These are phyloP conservation scores for Spongilla lacustris DNA, from an alignment of 37 sponge, comb jelly and placozoan genomes.

Conservation along the genomic window DNA sequence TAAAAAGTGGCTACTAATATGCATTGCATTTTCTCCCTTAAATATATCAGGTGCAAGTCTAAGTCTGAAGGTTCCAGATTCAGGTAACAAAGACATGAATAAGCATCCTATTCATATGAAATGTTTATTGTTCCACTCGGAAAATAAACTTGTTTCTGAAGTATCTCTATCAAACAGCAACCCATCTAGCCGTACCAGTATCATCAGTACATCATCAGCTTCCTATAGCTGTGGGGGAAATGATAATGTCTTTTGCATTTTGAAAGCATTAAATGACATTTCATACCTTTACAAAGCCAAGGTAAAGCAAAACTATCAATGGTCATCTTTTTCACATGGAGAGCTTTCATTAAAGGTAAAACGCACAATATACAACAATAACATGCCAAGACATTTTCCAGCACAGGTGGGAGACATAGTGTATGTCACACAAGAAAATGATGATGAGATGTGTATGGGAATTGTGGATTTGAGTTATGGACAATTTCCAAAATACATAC, in stretches of 20 bases:
- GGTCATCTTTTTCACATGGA: background rate
- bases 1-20: no score
- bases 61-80: no score
- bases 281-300: constrained; percentile 3
- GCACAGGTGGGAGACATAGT: constrained; percentile 36
- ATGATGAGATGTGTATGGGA: constrained; percentile 26
- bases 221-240: background rate
- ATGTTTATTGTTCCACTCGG: no score
- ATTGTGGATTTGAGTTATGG: constrained; percentile 9
- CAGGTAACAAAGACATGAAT: no score
- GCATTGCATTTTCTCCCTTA: no score
- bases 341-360: background rate
- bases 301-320: background rate
- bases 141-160: no score
- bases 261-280: background rate
- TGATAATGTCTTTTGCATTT: background rate
- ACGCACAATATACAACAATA: background rate
- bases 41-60: no score
- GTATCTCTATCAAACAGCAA: no score
- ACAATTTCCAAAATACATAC: background rate
- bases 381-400: background rate
- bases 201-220: background rate
- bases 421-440: constrained; percentile 31
- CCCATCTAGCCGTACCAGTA: background rate
- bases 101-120: no score